Base-by-base conservation (phyloP, 2,113 vertebrate genomes). In the Lepidothrix coronata region DNA sequence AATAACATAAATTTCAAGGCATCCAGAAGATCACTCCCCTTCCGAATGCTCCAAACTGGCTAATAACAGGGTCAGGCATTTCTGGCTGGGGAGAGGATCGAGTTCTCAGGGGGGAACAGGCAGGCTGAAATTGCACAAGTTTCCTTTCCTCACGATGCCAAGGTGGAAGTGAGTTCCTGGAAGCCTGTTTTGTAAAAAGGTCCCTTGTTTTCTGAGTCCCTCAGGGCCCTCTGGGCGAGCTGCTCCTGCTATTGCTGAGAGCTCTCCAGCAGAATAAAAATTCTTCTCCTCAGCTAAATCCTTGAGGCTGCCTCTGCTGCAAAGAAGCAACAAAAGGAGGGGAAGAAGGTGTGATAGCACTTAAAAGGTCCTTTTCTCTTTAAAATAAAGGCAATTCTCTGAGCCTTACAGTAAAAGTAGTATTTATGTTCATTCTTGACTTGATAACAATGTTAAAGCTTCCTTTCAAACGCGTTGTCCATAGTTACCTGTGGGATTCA, bases 101-200 rank as follows among this genome's bases (percentile, higher is more conserved):
- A 24, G 41, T 31, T 65, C 41, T 74, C 6, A 2, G 73, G 62
- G 15, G 15, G 28, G 31, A 61, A 11, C 37, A 19, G 19, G 23
- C 61, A 27, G 28, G n/a, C 68, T 81, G 61, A 8, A 55, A 39
- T n/a, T 48, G 49, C 65, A 62, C 7, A 66, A 46, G 14, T 12
- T 89, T 78, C 4, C 1, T 49, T 81, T 62, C 19, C 48, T 81
- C 33, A 13, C 0, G 0, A 28, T 1, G 14, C 25, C 3, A 30
- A 85, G 52, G 28, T 49, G 22, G 65, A 74, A 44, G n/a, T 49
- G 54, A 54, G 54, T 31, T 82, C 44, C 66, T 89, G 65, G 77
- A 94, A 81, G 48, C 31, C 11, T 9, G 12, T 15, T 35, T 75
- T 79, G 25, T 48, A 6, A 58, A 74, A 85, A 58, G 33, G 21